A percentile compares a stretch with the other conserved stretches of the same genome.
Conservation (phyloP, 1,140 invertebrate species). For the Lutraria rhynchaena region DNA sequence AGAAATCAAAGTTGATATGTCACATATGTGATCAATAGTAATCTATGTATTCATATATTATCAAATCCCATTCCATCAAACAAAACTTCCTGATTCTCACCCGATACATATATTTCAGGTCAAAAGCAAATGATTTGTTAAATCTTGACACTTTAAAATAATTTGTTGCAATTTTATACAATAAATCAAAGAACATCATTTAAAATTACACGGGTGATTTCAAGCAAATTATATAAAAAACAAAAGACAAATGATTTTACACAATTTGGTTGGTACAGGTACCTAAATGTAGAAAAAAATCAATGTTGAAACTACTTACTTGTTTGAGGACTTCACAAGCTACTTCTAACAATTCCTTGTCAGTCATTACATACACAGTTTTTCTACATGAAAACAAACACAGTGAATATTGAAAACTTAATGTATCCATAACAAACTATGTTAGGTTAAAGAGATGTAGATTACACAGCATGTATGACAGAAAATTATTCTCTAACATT, state of each 20-base stretch:
- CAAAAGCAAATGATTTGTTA: neutral
- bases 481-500: too few relatives aligned
- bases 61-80: too few relatives aligned
- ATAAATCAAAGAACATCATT: neutral
- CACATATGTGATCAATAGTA: too few relatives aligned
- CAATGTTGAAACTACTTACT: slow-evolving; percentile 36
- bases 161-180: neutral
- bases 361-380: slow-evolving; percentile 68
- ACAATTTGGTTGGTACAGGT: neutral
- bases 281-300: neutral
- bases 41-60: too few relatives aligned
- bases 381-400: slow-evolving; percentile 23
- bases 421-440: too few relatives aligned
- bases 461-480: too few relatives aligned
- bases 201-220: neutral
- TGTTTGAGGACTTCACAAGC: slow-evolving; percentile 63
- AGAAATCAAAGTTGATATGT: neutral
- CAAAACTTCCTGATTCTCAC: neutral
- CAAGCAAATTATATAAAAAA: neutral
- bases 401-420: too few relatives aligned
- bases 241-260: neutral
- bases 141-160: neutral
- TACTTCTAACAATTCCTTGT: slow-evolving; percentile 63
- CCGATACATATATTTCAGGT: neutral
- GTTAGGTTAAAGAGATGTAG: too few relatives aligned